These are phyloP conservation scores for Coenobita brevimanus DNA, from an alignment of 1,140 invertebrate genomes.

Conservation along the genomic window DNA sequence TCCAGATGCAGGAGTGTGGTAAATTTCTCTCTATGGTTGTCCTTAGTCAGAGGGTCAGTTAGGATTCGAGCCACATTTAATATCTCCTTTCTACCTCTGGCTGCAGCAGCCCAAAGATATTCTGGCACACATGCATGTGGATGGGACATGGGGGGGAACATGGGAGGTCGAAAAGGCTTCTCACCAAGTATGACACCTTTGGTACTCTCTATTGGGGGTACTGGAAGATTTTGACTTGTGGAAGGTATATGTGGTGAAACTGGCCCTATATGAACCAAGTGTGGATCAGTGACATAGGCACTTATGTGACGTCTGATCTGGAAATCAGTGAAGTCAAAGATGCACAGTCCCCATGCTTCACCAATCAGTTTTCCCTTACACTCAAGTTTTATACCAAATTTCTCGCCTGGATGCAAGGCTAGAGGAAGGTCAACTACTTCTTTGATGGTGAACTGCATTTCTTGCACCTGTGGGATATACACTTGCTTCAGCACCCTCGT, in stretches of 20 bases:
- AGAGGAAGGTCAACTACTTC: constrained; percentile 5
- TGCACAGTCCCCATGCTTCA: constrained; percentile 77
- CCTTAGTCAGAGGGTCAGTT: constrained; percentile 42
- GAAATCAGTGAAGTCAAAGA: constrained; percentile 78
- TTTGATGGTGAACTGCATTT: constrained; percentile 8
- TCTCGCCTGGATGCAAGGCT: background rate
- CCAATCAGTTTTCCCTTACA: constrained; percentile 76
- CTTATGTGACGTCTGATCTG: constrained; percentile 76
- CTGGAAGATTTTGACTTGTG: constrained; percentile 63
- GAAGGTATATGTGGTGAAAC: constrained; percentile 58
- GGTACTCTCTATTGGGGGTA: constrained; percentile 37
- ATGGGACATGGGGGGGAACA: constrained; percentile 74
- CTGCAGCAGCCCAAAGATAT: constrained; percentile 71
- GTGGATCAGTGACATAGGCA: constrained; percentile 73
- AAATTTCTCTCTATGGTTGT: constrained; percentile 76
- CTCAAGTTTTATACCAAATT: constrained; percentile 26
- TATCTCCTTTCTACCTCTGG: constrained; percentile 71
- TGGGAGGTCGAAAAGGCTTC: constrained; percentile 74
- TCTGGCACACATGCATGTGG: constrained; percentile 68
- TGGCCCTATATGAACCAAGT: constrained; percentile 54
- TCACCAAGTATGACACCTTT: constrained; percentile 78
- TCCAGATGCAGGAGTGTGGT: constrained; percentile 84
- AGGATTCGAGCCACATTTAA: constrained; percentile 69
- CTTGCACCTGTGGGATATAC: constrained; percentile 31
- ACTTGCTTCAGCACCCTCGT: constrained; percentile 1